A percentile compares a stretch with the other conserved stretches of the same genome.
Evolutionary conservation across 2,888 invertebrate species (phyloP).

Genomic region (Plagodis dolabraria): DNA sequence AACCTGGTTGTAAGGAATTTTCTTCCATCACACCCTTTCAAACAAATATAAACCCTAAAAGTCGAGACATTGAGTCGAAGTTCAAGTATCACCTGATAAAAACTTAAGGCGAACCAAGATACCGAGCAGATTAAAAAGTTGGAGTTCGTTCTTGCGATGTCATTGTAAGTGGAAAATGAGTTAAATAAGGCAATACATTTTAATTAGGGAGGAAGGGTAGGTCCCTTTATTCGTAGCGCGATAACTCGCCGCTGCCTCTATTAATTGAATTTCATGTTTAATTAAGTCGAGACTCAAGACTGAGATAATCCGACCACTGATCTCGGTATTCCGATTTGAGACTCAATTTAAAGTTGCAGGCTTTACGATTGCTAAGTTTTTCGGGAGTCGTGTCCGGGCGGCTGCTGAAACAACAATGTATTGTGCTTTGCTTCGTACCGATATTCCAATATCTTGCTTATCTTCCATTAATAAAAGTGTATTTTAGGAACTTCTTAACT

Average conservation of each 20-base stretch:
- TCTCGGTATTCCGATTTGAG: conserved; percentile 60
- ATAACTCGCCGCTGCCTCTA: conserved; percentile 79
- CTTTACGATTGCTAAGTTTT: conserved; percentile 61
- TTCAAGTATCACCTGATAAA: conserved; percentile 23
- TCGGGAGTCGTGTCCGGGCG: conserved; percentile 34
- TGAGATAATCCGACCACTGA: conserved; percentile 73
- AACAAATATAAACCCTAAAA: conserved; percentile 42
- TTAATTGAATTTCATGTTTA: conserved; percentile 85
- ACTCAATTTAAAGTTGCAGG: conserved; percentile 62
- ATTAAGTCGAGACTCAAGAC: conserved; percentile 73
- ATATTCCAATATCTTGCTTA: no score
- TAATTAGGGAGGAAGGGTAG: conserved; percentile 81
- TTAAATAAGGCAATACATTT: conserved; percentile 85
- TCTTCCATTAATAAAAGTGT: no score
- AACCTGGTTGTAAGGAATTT: conserved; percentile 70
- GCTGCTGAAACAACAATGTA: conserved; percentile 32
- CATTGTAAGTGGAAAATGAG: conserved; percentile 84
- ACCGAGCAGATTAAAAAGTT: conserved; percentile 82
- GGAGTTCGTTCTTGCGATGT: conserved; percentile 80
- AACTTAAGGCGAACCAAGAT: conserved; percentile 70
- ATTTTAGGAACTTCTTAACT: no score
- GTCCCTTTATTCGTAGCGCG: conserved; percentile 80
- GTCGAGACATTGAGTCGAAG: conserved; percentile 25
- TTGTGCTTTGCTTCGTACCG: not conserved
- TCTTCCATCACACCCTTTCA: conserved; percentile 42